Base-by-base conservation (phyloP, 1,140 invertebrate species). In the Solenopsis invicta region DNA sequence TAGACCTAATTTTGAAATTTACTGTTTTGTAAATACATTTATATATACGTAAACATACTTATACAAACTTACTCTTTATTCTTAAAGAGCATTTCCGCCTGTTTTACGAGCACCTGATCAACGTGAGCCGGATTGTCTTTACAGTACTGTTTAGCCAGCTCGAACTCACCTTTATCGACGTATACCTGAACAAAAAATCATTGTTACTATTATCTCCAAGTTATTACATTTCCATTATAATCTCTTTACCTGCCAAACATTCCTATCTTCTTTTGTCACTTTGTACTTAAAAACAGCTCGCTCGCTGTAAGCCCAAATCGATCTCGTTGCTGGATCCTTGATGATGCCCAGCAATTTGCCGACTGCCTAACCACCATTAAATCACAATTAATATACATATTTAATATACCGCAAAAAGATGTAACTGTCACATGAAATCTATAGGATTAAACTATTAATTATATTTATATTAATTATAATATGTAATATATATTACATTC, bases 51-150 rank as follows among this genome's bases (percentile, higher is more conserved):
- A n/a, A 74, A 13, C 1, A 29, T 1, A 61, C 9, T n/a, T 45
- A 59, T 41, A 59, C 4, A 29, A 66, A 94, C 95, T 94, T 94
- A 99, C 95, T 98, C 96, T 88, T 97, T 97, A 88, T 97, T 96
- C 41, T 97, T 96, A 93, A 99, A 99, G 12, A 98, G 96, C 91
- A 98, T 96, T 91, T 99, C 98, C 0, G 99, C 99, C 95, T 99
- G 98, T 94, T 98, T 98, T 2, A 98, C 97, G 9, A 98, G 96
- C 0, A 99, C 98, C 92, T 97, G 96, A 93, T 99, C 98, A 82
- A 98, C 95, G 89, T 98, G 97, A 2, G 97, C 96, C 0, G 97
- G 97, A 94, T 99, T 98, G 88, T 97, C 96, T 66, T 96, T 96
- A 59, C 97, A 98, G 93, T 97, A 97, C 91, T 97, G 96, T 92